Conservation (phyloP, 2,888 invertebrate species). For the Entomobrya proxima region DNA sequence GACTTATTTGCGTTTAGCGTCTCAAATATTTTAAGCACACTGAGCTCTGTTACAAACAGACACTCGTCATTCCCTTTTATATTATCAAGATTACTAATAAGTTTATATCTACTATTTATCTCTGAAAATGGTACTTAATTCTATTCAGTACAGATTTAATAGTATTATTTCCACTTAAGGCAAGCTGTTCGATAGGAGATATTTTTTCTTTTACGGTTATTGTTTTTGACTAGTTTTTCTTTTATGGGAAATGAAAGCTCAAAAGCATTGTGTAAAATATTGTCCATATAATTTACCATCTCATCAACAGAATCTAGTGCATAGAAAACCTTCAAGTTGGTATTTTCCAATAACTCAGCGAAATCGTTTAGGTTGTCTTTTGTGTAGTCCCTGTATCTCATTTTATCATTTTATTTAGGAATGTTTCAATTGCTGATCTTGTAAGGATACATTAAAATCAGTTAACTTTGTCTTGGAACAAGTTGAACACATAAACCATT, state of each 20-base stretch:
- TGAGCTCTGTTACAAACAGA: conserved; percentile 33
- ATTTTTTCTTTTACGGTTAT: background rate
- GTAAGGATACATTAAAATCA: too few relatives aligned
- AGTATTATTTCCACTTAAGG: background rate
- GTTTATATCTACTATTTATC: conserved; percentile 30
- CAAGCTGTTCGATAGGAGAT: background rate
- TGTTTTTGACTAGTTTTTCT: background rate
- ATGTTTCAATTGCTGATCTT: too few relatives aligned
- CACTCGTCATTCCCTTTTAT: background rate
- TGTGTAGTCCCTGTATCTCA: conserved; percentile 6
- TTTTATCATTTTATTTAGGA: background rate
- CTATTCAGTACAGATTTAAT: background rate
- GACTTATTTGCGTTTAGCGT: conserved; percentile 5
- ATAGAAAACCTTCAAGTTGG: background rate
- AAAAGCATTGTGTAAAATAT: background rate
- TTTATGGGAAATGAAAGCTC: conserved; percentile 23
- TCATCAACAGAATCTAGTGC: background rate
- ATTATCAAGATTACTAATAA: background rate
- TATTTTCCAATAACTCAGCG: background rate
- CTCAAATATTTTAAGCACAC: conserved; percentile 7
- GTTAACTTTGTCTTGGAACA: too few relatives aligned
- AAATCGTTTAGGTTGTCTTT: conserved; percentile 4
- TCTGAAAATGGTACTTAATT: conserved; percentile 36
- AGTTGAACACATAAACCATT: too few relatives aligned
- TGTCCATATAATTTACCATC: background rate